Conservation (phyloP, 2,888 invertebrate species). For the Ferdinandea cuprea region DNA sequence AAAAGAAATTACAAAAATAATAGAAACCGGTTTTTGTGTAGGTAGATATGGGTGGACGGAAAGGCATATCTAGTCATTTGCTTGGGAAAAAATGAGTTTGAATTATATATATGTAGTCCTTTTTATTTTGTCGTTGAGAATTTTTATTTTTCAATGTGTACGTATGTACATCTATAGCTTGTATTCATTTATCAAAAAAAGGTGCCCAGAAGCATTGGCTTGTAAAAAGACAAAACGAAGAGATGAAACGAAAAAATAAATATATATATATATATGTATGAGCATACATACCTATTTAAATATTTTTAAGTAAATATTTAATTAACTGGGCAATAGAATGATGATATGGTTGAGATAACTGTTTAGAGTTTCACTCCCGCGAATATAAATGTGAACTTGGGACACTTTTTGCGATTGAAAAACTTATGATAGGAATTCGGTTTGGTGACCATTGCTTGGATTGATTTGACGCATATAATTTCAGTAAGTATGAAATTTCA, state of each 20-base stretch:
- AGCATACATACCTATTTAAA: not conserved
- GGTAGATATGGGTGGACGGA: constrained; percentile 69
- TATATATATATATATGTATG: too few species aligned
- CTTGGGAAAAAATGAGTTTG: constrained; percentile 60
- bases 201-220: constrained; percentile 39
- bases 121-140: constrained; percentile 33
- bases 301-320: constrained; percentile 47
- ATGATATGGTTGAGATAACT: too few species aligned
- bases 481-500: too few species aligned
- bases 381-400: too few species aligned
- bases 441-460: too few species aligned
- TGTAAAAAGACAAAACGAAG: constrained; percentile 28
- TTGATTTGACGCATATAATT: too few species aligned
- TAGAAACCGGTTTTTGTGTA: constrained; percentile 56
- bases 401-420: too few species aligned
- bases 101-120: constrained; percentile 63
- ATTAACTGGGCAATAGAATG: too few species aligned
- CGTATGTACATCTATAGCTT: constrained; percentile 1
- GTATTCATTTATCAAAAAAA: constrained; percentile 55
- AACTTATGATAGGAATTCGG: too few species aligned
- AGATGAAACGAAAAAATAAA: too few species aligned
- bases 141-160: constrained; percentile 5
- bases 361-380: too few species aligned
- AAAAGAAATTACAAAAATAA: not conserved
- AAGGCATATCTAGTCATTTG: constrained; percentile 27